phyloP scores from a whole-genome alignment of 2,888 invertebrate genomes.

The Sarcophaga carnaria region DNA sequence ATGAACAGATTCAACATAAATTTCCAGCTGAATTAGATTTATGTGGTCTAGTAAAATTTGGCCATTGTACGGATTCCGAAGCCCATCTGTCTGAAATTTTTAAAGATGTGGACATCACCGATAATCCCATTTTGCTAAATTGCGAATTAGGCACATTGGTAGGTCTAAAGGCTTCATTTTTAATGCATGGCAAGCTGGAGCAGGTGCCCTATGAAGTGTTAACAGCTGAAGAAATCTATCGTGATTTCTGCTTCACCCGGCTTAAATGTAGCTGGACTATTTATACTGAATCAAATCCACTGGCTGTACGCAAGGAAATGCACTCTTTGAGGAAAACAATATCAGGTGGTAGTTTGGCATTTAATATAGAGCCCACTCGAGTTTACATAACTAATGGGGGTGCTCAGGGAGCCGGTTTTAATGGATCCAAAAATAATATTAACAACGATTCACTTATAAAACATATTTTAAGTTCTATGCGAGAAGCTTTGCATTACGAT shows the following conservation, averaged over 20 bases:
- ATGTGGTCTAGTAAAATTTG: constrained; percentile 88
- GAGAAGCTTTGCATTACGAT: constrained; percentile 66
- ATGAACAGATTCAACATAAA: constrained; percentile 84
- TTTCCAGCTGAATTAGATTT: constrained; percentile 90
- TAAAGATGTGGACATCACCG: constrained; percentile 89
- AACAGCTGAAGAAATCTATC: constrained; percentile 85
- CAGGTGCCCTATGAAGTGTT: constrained; percentile 86
- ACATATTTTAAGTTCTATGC: constrained; percentile 72
- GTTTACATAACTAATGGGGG: constrained; percentile 85
- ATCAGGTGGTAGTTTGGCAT: constrained; percentile 88
- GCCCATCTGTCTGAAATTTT: constrained; percentile 85
- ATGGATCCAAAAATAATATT: constrained; percentile 64
- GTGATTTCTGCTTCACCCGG: constrained; percentile 87
- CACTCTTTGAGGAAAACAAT: constrained; percentile 87
- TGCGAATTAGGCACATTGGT: constrained; percentile 84
- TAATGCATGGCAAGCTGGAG: constrained; percentile 88
- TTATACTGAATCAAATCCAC: constrained; percentile 84
- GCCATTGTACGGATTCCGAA: constrained; percentile 84
- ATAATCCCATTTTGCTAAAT: constrained; percentile 88
- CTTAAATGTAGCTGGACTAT: constrained; percentile 86
- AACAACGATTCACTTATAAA: constrained; percentile 75
- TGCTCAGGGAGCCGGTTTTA: constrained; percentile 71
- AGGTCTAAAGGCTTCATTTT: constrained; percentile 86
- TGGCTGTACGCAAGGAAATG: constrained; percentile 85
- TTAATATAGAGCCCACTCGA: constrained; percentile 86